These are phyloP conservation scores for Leptinotarsa undecemlineata DNA, from an alignment of 1,140 invertebrate genomes.

Conservation along the genomic window DNA sequence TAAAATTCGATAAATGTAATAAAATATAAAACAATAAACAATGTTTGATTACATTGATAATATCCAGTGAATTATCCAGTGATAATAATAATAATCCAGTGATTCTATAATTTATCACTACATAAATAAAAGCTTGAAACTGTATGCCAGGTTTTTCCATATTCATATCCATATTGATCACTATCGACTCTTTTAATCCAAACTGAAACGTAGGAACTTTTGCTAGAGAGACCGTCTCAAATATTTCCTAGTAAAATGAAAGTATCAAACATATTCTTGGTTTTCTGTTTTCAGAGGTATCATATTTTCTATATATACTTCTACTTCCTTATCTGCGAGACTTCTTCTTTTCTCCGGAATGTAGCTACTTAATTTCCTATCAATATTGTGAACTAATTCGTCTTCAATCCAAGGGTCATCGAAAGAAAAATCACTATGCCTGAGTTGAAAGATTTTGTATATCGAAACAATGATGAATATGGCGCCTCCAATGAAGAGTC, in stretches of 20 bases:
- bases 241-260: not conserved
- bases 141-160: no score
- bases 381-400: slow-evolving; percentile 41
- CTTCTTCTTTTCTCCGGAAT: slow-evolving; percentile 40
- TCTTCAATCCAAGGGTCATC: slow-evolving; percentile 44
- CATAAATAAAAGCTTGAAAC: no score
- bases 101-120: no score
- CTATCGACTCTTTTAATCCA: no score
- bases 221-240: no score
- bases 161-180: no score
- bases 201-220: no score
- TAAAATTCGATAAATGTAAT: no score
- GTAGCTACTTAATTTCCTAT: slow-evolving; percentile 45
- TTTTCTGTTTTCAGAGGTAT: slow-evolving; percentile 45
- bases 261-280: not conserved
- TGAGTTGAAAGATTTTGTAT: slow-evolving; percentile 36
- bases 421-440: slow-evolving; percentile 7
- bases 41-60: no score
- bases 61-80: no score
- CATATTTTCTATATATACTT: slow-evolving; percentile 50
- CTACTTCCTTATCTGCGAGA: slow-evolving; percentile 47
- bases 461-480: slow-evolving; percentile 58
- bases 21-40: no score
- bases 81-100: no score
- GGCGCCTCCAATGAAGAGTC: slow-evolving; percentile 61